phyloP scores from a whole-genome alignment of 2,113 vertebrate genomes.

The Neopipo cinnamomea region DNA sequence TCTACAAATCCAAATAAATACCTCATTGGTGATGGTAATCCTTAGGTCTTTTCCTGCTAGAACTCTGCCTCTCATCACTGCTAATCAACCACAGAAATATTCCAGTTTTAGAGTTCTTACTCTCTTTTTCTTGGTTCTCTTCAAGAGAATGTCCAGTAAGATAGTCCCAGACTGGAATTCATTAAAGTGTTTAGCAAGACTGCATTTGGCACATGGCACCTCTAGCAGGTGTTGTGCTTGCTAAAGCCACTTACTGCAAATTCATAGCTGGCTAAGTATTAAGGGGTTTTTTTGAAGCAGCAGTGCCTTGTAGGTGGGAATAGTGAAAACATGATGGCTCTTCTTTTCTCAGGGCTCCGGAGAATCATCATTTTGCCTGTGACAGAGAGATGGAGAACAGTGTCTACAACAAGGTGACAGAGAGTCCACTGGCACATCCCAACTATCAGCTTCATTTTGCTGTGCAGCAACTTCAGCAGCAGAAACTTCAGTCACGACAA shows the following conservation, averaged over 20 bases:
- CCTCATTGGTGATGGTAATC: neutral
- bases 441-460: conserved; percentile 86
- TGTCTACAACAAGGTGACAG: conserved; percentile 60
- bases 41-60: neutral
- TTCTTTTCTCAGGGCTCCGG: conserved; percentile 67
- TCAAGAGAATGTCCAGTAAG: neutral
- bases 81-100: neutral
- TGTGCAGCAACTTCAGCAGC: conserved; percentile 88
- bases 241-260: neutral
- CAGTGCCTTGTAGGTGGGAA: neutral
- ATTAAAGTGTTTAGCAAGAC: neutral
- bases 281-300: neutral
- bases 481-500: conserved; percentile 81
- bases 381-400: conserved; percentile 73
- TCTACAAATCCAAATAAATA: neutral
- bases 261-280: neutral
- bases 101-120: neutral
- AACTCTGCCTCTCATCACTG: neutral
- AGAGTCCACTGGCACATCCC: conserved; percentile 61
- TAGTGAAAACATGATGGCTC: neutral
- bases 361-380: conserved; percentile 64
- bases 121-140: neutral
- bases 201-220: neutral
- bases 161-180: neutral
- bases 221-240: neutral